phyloP scores from a whole-genome alignment of 2,113 vertebrate species.

The Odontophorus gujanensis region DNA sequence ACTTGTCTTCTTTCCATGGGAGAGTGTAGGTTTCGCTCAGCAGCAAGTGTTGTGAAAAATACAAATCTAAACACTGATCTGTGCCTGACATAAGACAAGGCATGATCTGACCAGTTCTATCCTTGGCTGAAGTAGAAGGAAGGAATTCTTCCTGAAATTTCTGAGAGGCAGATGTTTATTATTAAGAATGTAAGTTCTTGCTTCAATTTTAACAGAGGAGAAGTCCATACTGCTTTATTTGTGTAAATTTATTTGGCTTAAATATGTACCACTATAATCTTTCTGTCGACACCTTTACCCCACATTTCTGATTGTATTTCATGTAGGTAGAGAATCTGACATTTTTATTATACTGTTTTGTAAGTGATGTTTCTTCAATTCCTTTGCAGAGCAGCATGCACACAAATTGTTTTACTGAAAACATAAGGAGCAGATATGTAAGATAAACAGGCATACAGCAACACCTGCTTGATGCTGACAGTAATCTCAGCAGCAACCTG shows the following conservation, averaged over 20 bases:
- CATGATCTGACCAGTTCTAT: background rate
- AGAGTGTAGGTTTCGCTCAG: constrained; percentile 31
- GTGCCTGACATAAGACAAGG: background rate
- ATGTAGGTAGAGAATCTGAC: background rate
- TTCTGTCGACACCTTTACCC: background rate
- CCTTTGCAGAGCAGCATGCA: background rate
- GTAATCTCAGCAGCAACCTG: background rate
- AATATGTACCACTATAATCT: background rate
- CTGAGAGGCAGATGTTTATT: background rate
- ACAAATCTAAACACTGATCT: background rate
- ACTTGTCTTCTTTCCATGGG: constrained; percentile 40
- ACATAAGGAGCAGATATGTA: background rate
- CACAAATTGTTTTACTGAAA: background rate
- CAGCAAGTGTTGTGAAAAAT: constrained; percentile 38
- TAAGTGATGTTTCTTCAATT: background rate
- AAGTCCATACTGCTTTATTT: accelerated
- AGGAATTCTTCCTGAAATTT: background rate
- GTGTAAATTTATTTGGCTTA: background rate
- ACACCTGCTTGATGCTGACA: background rate
- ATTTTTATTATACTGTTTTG: background rate
- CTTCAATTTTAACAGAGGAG: background rate
- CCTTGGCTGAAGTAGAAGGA: background rate
- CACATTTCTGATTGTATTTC: background rate
- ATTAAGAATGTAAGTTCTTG: background rate
- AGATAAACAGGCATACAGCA: background rate